These are phyloP conservation scores for Steromphala cineraria DNA, from an alignment of 2,888 invertebrate genomes.

Conservation along the genomic window DNA sequence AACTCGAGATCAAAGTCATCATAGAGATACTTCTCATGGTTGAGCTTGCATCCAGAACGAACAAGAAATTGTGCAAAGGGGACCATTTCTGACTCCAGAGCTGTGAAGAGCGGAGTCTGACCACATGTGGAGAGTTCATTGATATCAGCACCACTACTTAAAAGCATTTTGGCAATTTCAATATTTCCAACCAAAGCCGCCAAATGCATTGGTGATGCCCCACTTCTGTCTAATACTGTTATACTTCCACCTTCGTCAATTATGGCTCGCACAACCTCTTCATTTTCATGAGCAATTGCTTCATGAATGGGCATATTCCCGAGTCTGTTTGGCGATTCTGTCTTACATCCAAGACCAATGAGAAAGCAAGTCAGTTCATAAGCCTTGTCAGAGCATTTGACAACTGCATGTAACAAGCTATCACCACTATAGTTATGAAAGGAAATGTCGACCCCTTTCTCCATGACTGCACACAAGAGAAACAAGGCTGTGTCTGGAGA, in stretches of 20 bases:
- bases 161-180: conserved; percentile 38
- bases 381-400: conserved; percentile 33
- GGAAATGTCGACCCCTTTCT: conserved; percentile 25
- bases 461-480: conserved; percentile 37
- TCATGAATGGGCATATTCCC: conserved; percentile 39
- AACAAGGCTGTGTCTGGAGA: conserved; percentile 41
- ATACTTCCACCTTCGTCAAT: conserved; percentile 31
- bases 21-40: conserved; percentile 22
- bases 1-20: background rate
- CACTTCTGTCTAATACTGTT: background rate
- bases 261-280: conserved; percentile 35
- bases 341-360: conserved; percentile 35
- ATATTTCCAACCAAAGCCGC: conserved; percentile 32
- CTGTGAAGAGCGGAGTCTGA: conserved; percentile 37
- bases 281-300: conserved; percentile 43
- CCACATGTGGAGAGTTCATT: conserved; percentile 29
- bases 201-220: conserved; percentile 26
- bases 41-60: conserved; percentile 20
- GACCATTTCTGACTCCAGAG: conserved; percentile 32
- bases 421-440: conserved; percentile 6
- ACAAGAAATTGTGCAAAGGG: conserved; percentile 27
- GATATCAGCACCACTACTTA: conserved; percentile 48
- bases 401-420: conserved; percentile 40
- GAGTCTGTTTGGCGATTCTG: conserved; percentile 18
- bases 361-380: conserved; percentile 33